Conservation (phyloP, 1,140 invertebrate genomes). For the Drosophila repletoides region DNA sequence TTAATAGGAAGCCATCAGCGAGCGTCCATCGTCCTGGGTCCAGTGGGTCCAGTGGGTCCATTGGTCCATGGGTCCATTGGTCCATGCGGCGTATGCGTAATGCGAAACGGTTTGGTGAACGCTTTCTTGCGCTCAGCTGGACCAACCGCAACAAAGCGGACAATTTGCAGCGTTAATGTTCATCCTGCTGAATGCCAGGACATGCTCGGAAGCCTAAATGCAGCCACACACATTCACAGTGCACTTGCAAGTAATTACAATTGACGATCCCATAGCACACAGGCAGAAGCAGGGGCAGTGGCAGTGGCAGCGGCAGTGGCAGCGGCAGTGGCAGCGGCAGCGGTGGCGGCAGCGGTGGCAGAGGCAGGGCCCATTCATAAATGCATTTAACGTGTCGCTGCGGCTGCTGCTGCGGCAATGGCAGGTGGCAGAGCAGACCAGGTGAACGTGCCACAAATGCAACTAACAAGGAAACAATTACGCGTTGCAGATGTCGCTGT, state of each 20-base stretch:
- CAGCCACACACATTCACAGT: constrained; percentile 23
- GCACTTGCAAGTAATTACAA: constrained; percentile 75
- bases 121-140: constrained; percentile 17
- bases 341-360: background rate
- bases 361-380: constrained; percentile 53
- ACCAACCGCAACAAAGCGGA: constrained; percentile 73
- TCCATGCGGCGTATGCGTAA: constrained; percentile 64
- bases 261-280: constrained; percentile 51
- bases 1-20: constrained; percentile 60
- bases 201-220: constrained; percentile 41
- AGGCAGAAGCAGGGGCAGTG: constrained; percentile 6
- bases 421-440: constrained; percentile 36
- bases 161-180: constrained; percentile 78
- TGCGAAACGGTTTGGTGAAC: constrained; percentile 48
- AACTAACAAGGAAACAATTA: constrained; percentile 80
- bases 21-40: background rate
- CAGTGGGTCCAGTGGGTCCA: background rate
- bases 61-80: background rate
- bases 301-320: constrained; percentile 29
- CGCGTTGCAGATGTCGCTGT: constrained; percentile 52
- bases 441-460: constrained; percentile 54
- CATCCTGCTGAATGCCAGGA: constrained; percentile 49
- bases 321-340: constrained; percentile 7
- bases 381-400: constrained; percentile 66
- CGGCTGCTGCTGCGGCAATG: background rate